Evolutionary conservation across 2,888 invertebrate species (phyloP).

Genomic region (Steinernema carpocapsae): DNA sequence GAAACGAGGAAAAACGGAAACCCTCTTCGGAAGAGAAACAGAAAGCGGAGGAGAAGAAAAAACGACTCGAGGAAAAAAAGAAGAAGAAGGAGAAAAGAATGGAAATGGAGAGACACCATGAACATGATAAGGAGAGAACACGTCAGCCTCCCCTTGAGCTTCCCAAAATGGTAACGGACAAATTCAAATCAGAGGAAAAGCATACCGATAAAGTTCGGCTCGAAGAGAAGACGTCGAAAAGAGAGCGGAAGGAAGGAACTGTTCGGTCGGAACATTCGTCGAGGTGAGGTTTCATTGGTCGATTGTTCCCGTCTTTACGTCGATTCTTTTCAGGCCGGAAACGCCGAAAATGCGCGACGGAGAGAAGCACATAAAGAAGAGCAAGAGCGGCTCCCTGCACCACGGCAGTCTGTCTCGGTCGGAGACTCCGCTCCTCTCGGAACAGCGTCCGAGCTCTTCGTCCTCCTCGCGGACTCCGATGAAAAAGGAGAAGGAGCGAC

Average conservation of each 20-base stretch:
- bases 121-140: slow-evolving; percentile 37
- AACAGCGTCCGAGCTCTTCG: slow-evolving; percentile 16
- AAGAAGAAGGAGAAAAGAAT: slow-evolving; percentile 44
- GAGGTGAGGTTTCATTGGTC: background rate
- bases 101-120: slow-evolving; percentile 39
- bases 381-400: slow-evolving; percentile 20
- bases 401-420: slow-evolving; percentile 5
- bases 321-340: slow-evolving; percentile 14
- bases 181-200: slow-evolving; percentile 17
- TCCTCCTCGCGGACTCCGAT: background rate
- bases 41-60: slow-evolving; percentile 41
- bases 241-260: slow-evolving; percentile 35
- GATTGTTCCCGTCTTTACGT: background rate
- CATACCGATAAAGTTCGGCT: slow-evolving; percentile 6
- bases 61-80: slow-evolving; percentile 43
- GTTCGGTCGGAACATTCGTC: background rate
- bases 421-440: background rate
- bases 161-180: slow-evolving; percentile 23
- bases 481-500: slow-evolving; percentile 35
- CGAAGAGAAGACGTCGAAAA: background rate
- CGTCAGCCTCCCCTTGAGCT: slow-evolving; percentile 22
- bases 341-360: slow-evolving; percentile 36
- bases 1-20: background rate
- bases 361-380: slow-evolving; percentile 36
- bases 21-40: background rate